phyloP scores from a whole-genome alignment of 2,113 vertebrate genomes.

The Myanophis thanlyinensis region DNA sequence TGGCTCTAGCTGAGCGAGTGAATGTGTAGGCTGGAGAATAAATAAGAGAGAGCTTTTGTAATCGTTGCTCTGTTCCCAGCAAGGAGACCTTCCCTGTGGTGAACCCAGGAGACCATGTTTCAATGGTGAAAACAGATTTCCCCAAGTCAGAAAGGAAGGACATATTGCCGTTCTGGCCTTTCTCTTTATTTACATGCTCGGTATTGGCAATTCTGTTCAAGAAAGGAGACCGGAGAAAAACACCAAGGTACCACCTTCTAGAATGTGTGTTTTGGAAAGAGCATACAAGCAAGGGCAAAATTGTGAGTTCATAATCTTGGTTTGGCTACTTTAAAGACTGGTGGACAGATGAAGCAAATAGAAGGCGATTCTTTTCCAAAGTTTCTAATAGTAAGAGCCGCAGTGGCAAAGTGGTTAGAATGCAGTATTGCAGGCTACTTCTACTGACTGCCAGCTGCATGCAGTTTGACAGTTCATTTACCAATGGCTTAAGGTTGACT shows the following conservation, averaged over 20 bases:
- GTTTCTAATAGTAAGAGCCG: background rate
- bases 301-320: background rate
- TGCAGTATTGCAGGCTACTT: too few relatives aligned
- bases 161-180: background rate
- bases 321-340: background rate
- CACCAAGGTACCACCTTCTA: background rate
- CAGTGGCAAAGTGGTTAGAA: background rate
- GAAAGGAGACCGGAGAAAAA: background rate
- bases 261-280: background rate
- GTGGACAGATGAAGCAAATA: background rate
- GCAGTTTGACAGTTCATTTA: too few relatives aligned
- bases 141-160: background rate
- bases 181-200: constrained; percentile 2
- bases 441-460: too few relatives aligned
- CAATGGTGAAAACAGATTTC: constrained; percentile 2
- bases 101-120: constrained; percentile 13
- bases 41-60: constrained; percentile 14
- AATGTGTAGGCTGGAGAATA: constrained; percentile 10
- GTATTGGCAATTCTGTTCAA: background rate
- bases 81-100: background rate
- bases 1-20: background rate
- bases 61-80: constrained; percentile 4
- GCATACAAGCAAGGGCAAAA: background rate
- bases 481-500: too few relatives aligned
- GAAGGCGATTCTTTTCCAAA: background rate